Evolutionary conservation across 2,888 invertebrate species (phyloP).

Genomic region (Euplexia lucipara): DNA sequence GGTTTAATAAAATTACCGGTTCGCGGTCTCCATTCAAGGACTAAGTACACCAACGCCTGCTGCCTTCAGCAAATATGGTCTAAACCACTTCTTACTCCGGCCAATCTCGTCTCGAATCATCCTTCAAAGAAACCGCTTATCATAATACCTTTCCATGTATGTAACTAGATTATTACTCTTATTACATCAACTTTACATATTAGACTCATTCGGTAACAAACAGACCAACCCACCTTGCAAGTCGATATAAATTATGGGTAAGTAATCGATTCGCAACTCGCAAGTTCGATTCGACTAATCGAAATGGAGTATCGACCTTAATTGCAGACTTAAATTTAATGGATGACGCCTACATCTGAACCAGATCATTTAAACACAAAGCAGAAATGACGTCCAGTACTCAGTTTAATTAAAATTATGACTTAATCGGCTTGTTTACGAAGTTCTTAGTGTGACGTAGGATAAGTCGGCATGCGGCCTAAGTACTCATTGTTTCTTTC

Average conservation of each 20-base stretch:
- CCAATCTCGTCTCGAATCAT: slow-evolving; percentile 36
- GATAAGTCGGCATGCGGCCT: too few species aligned
- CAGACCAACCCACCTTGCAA: slow-evolving; percentile 41
- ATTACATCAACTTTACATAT: slow-evolving; percentile 56
- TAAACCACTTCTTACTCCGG: slow-evolving; percentile 35
- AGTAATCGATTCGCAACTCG: slow-evolving; percentile 42
- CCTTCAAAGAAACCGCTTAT: slow-evolving; percentile 46
- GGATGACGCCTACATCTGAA: slow-evolving; percentile 58
- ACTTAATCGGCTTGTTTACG: slow-evolving; percentile 50
- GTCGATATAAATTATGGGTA: slow-evolving; percentile 33
- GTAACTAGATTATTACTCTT: slow-evolving; percentile 41
- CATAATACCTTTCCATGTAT: slow-evolving; percentile 42
- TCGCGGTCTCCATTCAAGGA: slow-evolving; percentile 37
- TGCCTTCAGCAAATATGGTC: slow-evolving; percentile 24
- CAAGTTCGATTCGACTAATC: slow-evolving; percentile 48
- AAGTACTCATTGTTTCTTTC: too few species aligned
- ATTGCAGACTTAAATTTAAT: slow-evolving; percentile 51
- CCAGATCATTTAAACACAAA: slow-evolving; percentile 53
- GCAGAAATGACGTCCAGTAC: slow-evolving; percentile 44
- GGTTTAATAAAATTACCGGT: slow-evolving; percentile 23
- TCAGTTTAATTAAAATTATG: slow-evolving; percentile 48
- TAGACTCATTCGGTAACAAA: slow-evolving; percentile 43
- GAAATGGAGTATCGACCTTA: slow-evolving; percentile 60
- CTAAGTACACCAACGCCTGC: slow-evolving; percentile 7
- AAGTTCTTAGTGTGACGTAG: slow-evolving; percentile 2